A percentile compares a stretch with the other conserved stretches of the same genome.
Evolutionary conservation across 2,888 invertebrate species (phyloP).

Genomic region (Strigamia transsilvanica): DNA sequence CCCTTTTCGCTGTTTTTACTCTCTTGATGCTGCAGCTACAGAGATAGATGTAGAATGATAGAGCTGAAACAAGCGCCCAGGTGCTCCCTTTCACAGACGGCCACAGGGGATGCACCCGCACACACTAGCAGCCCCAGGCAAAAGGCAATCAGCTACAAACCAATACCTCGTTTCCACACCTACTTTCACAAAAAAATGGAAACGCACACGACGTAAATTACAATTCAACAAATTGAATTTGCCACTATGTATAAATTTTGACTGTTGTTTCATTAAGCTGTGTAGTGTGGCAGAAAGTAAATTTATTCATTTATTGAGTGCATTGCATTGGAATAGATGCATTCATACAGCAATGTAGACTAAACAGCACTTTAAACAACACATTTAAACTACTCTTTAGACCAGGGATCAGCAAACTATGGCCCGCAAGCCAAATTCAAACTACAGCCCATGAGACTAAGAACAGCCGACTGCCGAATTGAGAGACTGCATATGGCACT

Average conservation of each 20-base stretch:
- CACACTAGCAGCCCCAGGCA: not conserved
- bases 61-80: constrained; percentile 15
- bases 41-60: constrained; percentile 24
- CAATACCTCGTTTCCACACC: constrained; percentile 10
- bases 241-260: not conserved
- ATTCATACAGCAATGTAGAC: no score
- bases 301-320: no score
- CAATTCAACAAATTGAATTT: constrained; percentile 32
- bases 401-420: no score
- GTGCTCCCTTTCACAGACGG: constrained; percentile 28
- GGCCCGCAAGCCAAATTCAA: no score
- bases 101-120: constrained; percentile 17
- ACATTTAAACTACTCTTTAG: no score
- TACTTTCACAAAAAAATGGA: not conserved
- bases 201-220: not conserved
- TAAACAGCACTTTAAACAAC: no score
- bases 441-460: no score
- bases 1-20: not conserved
- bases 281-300: no score
- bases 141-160: constrained; percentile 38
- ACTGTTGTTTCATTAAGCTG: not conserved
- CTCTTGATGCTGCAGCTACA: not conserved
- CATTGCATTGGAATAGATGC: no score
- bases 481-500: no score
- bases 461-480: no score